These are phyloP conservation scores for Phataginus tricuspis DNA, from an alignment of 2,797 vertebrate species.

Conservation along the genomic window DNA sequence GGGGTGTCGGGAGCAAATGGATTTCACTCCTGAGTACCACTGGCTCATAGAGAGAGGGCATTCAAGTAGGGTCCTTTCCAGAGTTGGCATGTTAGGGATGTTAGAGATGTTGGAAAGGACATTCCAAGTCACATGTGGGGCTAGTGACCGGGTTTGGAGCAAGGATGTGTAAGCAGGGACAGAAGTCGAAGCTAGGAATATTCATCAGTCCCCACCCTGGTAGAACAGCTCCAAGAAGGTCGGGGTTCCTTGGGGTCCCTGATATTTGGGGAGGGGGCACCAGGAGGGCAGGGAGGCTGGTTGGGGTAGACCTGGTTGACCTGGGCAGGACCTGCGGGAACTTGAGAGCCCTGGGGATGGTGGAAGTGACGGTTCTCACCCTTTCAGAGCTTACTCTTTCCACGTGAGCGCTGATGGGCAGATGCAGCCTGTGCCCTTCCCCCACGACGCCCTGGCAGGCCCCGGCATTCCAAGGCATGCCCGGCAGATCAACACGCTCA, in stretches of 20 bases:
- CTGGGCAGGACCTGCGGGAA: background rate
- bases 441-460: constrained; percentile 89
- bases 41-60: background rate
- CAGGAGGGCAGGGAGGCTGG: background rate
- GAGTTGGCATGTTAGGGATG: background rate
- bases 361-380: background rate
- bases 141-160: background rate
- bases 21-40: too few relatives aligned
- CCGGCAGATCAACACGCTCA: constrained; percentile 91
- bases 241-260: background rate
- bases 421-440: constrained; percentile 91
- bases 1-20: fast-evolving
- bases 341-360: background rate
- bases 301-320: fast-evolving
- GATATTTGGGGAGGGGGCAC: too few relatives aligned
- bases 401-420: constrained; percentile 90
- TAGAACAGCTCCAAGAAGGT: background rate
- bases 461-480: constrained; percentile 90
- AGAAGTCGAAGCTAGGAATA: background rate
- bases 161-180: background rate
- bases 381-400: constrained; percentile 89
- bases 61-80: background rate
- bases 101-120: background rate
- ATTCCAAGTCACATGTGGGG: background rate
- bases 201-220: background rate